Evolutionary conservation across 2,113 vertebrate genomes (phyloP), one percentile per base, ranked within the genome.

Genomic region (Scatophagus argus): DNA sequence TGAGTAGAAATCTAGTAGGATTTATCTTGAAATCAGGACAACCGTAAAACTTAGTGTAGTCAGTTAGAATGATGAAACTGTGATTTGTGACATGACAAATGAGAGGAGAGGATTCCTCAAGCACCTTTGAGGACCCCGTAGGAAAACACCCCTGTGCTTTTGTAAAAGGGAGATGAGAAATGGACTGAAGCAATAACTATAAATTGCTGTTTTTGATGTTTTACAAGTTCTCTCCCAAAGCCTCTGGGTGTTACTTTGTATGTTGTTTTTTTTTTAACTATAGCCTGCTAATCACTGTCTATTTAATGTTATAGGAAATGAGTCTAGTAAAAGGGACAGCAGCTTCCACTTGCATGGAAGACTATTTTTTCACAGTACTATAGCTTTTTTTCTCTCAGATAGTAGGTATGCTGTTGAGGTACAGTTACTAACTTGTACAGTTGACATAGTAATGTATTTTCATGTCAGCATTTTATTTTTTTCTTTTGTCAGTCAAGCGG

Each of bases 231-330:
- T 89, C 87, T 86, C 81, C 82, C 78, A 64, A 87, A 87, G 80
- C 79, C 68, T 81, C 71, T 84, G 77, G 78, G 78, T 89, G 82
- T 92, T 91, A 65, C 81, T 89, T 89, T 91, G 62, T 88, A 86
- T 83, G 77, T 86, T 82, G 55, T 68, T 81, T 74, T 81, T 74
- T 81, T 85, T 81, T 81, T 77, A 77, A 88, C 83, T 84, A 86
- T 93, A 94, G 92, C 88, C 88, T 93, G 91, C 87, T 93, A 93
- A 93, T 94, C 92, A 94, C 91, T 94, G 94, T 94, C 91, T 94
- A 94, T 94, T 95, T 95, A 95, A 94, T 92, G 79, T 92, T 88
- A 89, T 90, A 93, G 88, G 79, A 92, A 88, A 91, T 72, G 76
- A 89, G 80, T 90, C 64, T 81, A 93, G 90, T 78, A 83, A 94